Base-by-base conservation (phyloP, 2,797 vertebrate genomes). In the Siniperca undulata region DNA sequence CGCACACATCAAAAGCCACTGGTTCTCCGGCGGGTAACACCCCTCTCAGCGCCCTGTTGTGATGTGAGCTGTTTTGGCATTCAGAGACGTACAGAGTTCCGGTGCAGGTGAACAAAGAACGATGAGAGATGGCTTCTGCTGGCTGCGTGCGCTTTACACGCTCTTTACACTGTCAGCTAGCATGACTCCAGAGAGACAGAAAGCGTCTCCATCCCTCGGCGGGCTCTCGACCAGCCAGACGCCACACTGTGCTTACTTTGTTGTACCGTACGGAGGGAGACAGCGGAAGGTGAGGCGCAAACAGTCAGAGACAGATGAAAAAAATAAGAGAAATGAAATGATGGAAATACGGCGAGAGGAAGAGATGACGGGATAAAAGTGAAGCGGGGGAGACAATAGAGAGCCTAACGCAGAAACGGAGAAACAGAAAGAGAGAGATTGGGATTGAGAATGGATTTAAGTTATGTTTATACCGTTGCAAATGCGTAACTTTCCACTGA, bases 71-170 rank as follows among this genome's bases (percentile, higher is more conserved):
- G 81, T 24, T 87, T 66, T 80, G 79, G 74, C 82, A 74, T 55
- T 76, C 48, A 10, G 80, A 76, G 73, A 65, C 70, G 42, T n/a
- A 48, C 48, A 0, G 83, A 81, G 90, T 93, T 94, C 88, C 92
- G 81, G 77, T 62, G 68, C 68, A 87, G 90, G 91, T 89, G 83
- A 92, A 88, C 83, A 86, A 82, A 89, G 86, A 81, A 10, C 7
- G 24, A 66, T 7, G 78, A 88, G 36, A 52, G 82, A 75, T 5
- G 67, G 66, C 76, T 80, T 77, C 71, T 69, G 77, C 81, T 38
- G 71, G 66, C 77, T 79, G 78, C 60, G 36, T 22, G 52, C 36
- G 14, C 74, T 82, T 85, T 70, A 59, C 81, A 71, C 6, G 2
- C 85, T 69, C 65, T 24, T 30, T 30, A 17, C 53, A 82, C 89